These are phyloP conservation scores for Cheilosia variabilis DNA, from an alignment of 2,888 invertebrate species.

Conservation along the genomic window DNA sequence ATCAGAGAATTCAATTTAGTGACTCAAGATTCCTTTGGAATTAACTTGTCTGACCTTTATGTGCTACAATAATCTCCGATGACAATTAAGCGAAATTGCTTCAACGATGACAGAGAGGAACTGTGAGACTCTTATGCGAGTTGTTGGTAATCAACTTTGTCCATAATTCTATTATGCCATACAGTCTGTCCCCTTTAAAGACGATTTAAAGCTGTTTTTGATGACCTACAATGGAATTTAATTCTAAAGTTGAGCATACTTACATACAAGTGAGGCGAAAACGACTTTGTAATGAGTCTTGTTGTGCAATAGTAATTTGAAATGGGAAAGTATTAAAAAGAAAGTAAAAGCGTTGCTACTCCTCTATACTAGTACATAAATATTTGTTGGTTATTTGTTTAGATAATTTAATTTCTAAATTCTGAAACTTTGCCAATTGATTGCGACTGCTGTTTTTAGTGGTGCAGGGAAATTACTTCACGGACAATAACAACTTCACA, in stretches of 20 bases:
- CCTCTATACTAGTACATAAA: no score
- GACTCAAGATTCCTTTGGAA: constrained; percentile 60
- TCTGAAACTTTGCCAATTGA: no score
- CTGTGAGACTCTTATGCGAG: constrained; percentile 8
- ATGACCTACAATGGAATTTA: constrained; percentile 51
- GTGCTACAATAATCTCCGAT: constrained; percentile 56
- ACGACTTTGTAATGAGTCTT: constrained; percentile 46
- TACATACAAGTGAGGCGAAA: constrained; percentile 19
- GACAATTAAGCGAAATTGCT: constrained; percentile 65
- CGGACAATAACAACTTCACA: no score
- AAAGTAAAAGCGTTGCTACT: constrained; percentile 29
- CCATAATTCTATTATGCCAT: constrained; percentile 42
- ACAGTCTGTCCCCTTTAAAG: constrained; percentile 16
- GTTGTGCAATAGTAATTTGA: constrained; percentile 52
- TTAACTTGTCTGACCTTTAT: constrained; percentile 67
- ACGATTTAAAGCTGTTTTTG: constrained; percentile 38
- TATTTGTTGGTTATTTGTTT: no score
- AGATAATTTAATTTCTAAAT: no score
- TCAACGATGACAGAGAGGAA: constrained; percentile 17
- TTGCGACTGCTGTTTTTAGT: no score
- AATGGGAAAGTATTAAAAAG: constrained; percentile 45
- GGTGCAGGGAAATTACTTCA: no score
- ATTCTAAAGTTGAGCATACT: constrained; percentile 33
- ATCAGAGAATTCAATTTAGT: constrained; percentile 65
- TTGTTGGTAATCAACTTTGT: constrained; percentile 46